phyloP scores from a whole-genome alignment of 2,888 invertebrate genomes.

The Argyra leucocephala region DNA sequence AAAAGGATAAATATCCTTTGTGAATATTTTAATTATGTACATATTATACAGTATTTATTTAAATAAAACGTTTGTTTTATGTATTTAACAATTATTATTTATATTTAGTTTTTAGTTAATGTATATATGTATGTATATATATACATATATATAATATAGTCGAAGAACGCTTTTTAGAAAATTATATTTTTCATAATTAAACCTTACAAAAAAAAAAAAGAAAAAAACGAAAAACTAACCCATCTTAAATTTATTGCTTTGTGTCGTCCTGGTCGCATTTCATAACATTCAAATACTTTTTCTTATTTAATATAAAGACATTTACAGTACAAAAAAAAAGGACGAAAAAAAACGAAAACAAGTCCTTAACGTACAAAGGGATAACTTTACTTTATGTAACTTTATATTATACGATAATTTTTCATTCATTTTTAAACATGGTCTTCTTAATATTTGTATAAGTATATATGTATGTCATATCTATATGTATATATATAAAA shows the following conservation, averaged over 20 bases:
- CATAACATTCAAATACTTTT: background rate
- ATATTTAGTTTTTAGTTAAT: too few species aligned
- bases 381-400: background rate
- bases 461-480: background rate
- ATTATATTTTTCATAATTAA: slow-evolving; percentile 6
- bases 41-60: background rate
- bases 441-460: background rate
- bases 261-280: slow-evolving; percentile 1
- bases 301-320: background rate
- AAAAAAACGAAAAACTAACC: too few species aligned
- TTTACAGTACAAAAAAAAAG: background rate
- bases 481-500: background rate
- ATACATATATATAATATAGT: too few species aligned
- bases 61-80: background rate
- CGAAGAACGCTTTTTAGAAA: background rate
- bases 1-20: slow-evolving; percentile 6
- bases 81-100: background rate
- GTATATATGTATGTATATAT: too few species aligned
- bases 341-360: background rate
- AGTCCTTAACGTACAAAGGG: background rate
- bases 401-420: background rate
- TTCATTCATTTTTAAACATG: background rate
- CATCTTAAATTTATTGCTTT: slow-evolving; percentile 6
- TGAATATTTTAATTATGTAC: slow-evolving; percentile 4
- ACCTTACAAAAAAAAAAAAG: background rate